A percentile compares a stretch with the other conserved stretches of the same genome.
These are phyloP conservation scores for Rutpela maculata DNA, from an alignment of 2,888 invertebrate genomes.

Conservation along the genomic window DNA sequence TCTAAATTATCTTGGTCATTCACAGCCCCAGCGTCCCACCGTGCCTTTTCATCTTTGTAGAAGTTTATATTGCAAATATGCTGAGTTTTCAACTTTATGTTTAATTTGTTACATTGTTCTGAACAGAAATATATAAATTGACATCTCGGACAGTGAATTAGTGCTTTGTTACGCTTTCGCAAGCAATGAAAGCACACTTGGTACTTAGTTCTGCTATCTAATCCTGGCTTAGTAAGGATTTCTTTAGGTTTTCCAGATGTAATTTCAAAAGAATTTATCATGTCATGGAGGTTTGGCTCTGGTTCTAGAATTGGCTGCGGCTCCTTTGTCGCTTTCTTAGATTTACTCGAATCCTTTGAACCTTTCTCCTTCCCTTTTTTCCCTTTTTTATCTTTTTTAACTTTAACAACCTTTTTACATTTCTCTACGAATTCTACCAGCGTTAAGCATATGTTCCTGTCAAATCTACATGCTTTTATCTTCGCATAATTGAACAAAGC, in stretches of 20 bases:
- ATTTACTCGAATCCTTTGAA: conserved; percentile 11
- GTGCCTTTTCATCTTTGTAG: conserved; percentile 41
- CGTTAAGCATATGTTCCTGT: conserved; percentile 42
- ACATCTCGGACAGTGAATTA: conserved; percentile 67
- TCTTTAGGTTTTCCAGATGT: background rate
- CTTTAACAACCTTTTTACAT: conserved; percentile 38
- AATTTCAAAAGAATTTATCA: background rate
- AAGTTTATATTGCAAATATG: conserved; percentile 55
- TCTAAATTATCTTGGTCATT: conserved; percentile 20
- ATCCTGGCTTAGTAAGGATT: conserved; percentile 37
- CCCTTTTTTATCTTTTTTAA: conserved; percentile 42
- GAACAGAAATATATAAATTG: conserved; percentile 69
- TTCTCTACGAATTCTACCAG: conserved; percentile 52
- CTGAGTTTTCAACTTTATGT: conserved; percentile 54
- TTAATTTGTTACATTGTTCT: conserved; percentile 65
- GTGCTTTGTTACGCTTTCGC: conserved; percentile 55
- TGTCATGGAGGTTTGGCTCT: background rate
- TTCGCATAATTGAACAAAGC: conserved; percentile 58
- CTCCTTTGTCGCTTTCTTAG: conserved; percentile 8
- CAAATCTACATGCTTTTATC: conserved; percentile 51
- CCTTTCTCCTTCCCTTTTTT: conserved; percentile 10
- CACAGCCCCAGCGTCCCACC: conserved; percentile 18
- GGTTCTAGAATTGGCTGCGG: background rate
- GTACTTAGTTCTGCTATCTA: conserved; percentile 60
- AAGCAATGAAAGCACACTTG: conserved; percentile 69